Evolutionary conservation across 1,140 invertebrate genomes (phyloP).

Genomic region (Stegodyphus dumicola): DNA sequence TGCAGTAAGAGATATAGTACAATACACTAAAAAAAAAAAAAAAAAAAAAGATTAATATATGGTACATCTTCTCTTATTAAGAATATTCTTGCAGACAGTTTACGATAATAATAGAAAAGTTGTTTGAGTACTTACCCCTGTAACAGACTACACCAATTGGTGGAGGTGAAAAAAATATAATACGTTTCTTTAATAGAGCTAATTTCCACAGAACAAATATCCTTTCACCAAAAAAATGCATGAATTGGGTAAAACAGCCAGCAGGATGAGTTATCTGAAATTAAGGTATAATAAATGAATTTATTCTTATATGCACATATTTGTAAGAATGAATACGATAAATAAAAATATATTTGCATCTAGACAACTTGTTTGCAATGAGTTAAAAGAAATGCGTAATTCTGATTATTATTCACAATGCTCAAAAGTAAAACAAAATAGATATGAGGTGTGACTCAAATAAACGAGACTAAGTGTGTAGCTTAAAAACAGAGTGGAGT

Average conservation of each 20-base stretch:
- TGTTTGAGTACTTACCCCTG: slow-evolving; percentile 66
- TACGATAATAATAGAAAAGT: neutral
- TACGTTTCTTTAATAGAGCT: slow-evolving; percentile 68
- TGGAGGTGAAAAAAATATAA: slow-evolving; percentile 70
- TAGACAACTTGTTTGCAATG: no score
- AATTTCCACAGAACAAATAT: slow-evolving; percentile 70
- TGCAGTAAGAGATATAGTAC: slow-evolving; percentile 69
- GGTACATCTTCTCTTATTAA: no score
- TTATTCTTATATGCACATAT: neutral
- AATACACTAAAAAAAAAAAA: slow-evolving; percentile 68
- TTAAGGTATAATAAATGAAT: neutral
- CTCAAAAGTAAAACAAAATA: no score
- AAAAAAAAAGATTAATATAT: no score
- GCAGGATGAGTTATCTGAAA: slow-evolving; percentile 69
- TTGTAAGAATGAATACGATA: neutral
- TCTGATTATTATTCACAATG: no score
- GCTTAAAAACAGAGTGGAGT: no score
- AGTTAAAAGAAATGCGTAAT: no score
- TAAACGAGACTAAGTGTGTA: no score
- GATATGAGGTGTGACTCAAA: no score
- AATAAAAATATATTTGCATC: slow-evolving; percentile 4
- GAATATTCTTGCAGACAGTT: no score
- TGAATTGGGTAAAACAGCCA: slow-evolving; percentile 70
- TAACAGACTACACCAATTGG: slow-evolving; percentile 70
- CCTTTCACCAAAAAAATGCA: slow-evolving; percentile 69